Evolutionary conservation across 2,888 invertebrate genomes (phyloP), one percentile per base, ranked within the genome.

Genomic region (Ashinkailepas kermadecensis): DNA sequence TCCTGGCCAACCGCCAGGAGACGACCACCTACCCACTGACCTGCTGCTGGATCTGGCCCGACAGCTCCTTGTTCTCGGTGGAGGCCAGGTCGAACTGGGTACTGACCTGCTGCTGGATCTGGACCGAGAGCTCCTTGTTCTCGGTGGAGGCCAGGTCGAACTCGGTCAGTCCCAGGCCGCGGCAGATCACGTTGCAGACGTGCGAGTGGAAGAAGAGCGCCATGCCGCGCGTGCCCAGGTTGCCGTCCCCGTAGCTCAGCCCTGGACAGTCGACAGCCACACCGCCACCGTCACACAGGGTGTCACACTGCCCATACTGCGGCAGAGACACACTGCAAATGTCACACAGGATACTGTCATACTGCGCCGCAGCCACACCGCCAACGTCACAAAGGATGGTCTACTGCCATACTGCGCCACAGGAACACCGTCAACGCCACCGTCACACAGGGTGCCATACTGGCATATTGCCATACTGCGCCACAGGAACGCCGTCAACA

Each of bases 151-250:
- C 87, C 81, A 90, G 85, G 86, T 90, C 90, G 87, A 90, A 90
- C 82, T 87, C 86, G 11, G 89, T 87, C 18, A 90, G 86, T 12
- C 87, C 87, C 65, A 90, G 87, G 81, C 88, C 87, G 74, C 87
- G 85, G 84, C 90, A 90, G 85, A 90, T 90, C 78, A 87, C 86
- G 86, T 90, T 90, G 86, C 90, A 90, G 23, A 86, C 85, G 85
- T 90, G 90, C 0, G 90, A 89, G 85, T 90, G 89, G 86, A 90
- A 90, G 87, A 90, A 90, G 23, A 90, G 86, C 0, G 90, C 90
- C 90, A 90, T 90, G 78, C 90, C 90, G 81, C 88, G 87, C 1
- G 89, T 87, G 25, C 90, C 90, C 79, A 90, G 87, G 85, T 90
- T 90, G 9, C 90, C 90, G 84, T 90, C 90, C 11, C 89, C 89